phyloP scores from a whole-genome alignment of 2,888 invertebrate genomes.

The Drosophila macrothrix region DNA sequence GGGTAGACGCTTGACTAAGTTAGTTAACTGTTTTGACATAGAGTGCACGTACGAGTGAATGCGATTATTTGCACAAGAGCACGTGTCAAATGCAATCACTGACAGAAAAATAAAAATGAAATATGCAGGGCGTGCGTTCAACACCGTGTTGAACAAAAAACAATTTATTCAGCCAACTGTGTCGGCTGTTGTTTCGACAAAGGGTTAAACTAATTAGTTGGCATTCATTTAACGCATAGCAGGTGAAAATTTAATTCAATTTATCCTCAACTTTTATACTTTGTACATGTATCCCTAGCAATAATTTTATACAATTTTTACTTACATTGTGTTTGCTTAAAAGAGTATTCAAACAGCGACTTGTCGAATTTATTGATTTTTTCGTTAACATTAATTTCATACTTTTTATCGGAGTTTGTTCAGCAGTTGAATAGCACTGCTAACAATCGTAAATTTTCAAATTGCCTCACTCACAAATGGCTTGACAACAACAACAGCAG shows the following conservation, averaged over 20 bases:
- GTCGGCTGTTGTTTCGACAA: slow-evolving; percentile 7
- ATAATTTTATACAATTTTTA: neutral
- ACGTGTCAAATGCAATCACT: slow-evolving; percentile 41
- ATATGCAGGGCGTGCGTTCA: slow-evolving; percentile 27
- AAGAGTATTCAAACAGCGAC: slow-evolving; percentile 1
- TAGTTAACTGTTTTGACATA: slow-evolving; percentile 68
- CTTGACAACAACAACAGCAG: slow-evolving; percentile 34
- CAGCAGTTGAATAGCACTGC: slow-evolving; percentile 31
- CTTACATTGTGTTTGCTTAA: too few species aligned
- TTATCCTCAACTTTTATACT: neutral
- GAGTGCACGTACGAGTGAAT: slow-evolving; percentile 52
- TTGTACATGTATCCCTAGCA: neutral
- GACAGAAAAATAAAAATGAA: slow-evolving; percentile 4
- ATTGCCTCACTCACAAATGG: slow-evolving; percentile 37
- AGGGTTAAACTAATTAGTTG: slow-evolving; percentile 12
- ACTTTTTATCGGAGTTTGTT: neutral
- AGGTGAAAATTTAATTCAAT: slow-evolving; percentile 4
- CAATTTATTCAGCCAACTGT: slow-evolving; percentile 52
- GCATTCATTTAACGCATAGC: neutral
- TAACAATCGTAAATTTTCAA: slow-evolving; percentile 55
- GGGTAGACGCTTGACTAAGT: slow-evolving; percentile 24
- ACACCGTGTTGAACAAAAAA: slow-evolving; percentile 22
- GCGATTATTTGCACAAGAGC: slow-evolving; percentile 52
- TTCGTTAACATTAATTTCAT: slow-evolving; percentile 7
- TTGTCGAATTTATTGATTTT: too few species aligned